phyloP scores from a whole-genome alignment of 1,140 invertebrate genomes.

The Propsilocerus akamusi region DNA sequence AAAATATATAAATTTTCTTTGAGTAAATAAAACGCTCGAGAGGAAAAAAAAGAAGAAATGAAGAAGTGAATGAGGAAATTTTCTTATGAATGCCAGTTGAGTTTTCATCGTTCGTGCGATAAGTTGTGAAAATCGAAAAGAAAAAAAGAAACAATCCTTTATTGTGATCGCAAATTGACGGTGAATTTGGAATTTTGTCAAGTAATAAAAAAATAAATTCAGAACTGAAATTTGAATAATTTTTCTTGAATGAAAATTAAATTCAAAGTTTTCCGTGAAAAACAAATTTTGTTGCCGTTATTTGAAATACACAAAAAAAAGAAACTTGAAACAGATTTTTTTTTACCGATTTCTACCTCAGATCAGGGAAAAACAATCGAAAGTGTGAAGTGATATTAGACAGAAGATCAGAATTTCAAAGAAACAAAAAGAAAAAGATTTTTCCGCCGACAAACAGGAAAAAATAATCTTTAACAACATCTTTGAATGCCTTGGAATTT shows the following conservation, averaged over 20 bases:
- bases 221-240: neutral
- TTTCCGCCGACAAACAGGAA: neutral
- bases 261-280: neutral
- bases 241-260: no score
- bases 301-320: neutral
- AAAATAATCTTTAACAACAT: neutral
- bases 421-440: no score
- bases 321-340: neutral
- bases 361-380: no score
- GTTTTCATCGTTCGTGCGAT: neutral
- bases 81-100: neutral
- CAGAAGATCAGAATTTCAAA: neutral
- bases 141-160: no score
- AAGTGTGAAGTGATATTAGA: slow-evolving; percentile 4
- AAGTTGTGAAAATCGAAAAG: neutral
- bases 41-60: neutral
- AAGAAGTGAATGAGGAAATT: slow-evolving; percentile 2
- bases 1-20: neutral
- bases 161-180: neutral
- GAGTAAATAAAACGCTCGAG: neutral
- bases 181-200: neutral
- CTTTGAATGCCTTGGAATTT: neutral
- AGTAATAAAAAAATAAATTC: neutral
- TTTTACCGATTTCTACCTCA: no score
- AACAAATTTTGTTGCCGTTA: neutral